Evolutionary conservation across 1,140 invertebrate species (phyloP), one percentile per base, ranked within the genome.

Genomic region (Zaprionus africanus): DNA sequence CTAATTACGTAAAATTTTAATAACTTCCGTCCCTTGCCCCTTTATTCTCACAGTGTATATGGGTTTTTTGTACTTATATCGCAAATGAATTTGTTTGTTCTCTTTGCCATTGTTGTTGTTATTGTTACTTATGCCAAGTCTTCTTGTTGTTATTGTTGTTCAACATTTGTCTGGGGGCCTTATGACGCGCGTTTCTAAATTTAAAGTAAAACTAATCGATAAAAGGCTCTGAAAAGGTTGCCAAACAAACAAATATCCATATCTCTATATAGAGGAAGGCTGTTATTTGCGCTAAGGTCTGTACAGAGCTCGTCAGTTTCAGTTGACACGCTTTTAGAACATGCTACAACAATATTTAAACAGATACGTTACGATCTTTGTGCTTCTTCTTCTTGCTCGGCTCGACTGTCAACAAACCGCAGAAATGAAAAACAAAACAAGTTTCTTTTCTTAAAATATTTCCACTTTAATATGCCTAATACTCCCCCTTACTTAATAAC

Each of bases 1-100:
- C 31, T 34, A 11, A 0, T 11, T 11, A 34, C 9, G 31, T 34
- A 34, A 1, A 34, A 11, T 11, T 34, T 11, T 9, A 34, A 34
- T 4, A 34, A 9, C 31, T 34, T 34, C 31, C 31, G 9, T n/a
- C 15, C 2, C 5, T 54, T 0, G 5, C 2, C 13, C 5, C 15
- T 58, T 36, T 7, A 3, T 34, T 58, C 15, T 5, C 24, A 19
- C 31, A 51, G 46, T 51, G 46, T n/a, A 34, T 58, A 5, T n/a
- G 2, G 7, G n/a, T 43, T 43, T 43, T 58, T 58, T 58, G 56
- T 76, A 80, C 72, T 71, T 74, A 81, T 81, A 81, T 68, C 65
- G 83, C 82, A 87, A 83, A 79, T 77, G 49, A 71, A 82, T 87
- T 83, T 86, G 80, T 80, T 86, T 75, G 58, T 64, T 64, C 31